phyloP scores from a whole-genome alignment of 2,888 invertebrate species.

The Cylloceria caligata region DNA sequence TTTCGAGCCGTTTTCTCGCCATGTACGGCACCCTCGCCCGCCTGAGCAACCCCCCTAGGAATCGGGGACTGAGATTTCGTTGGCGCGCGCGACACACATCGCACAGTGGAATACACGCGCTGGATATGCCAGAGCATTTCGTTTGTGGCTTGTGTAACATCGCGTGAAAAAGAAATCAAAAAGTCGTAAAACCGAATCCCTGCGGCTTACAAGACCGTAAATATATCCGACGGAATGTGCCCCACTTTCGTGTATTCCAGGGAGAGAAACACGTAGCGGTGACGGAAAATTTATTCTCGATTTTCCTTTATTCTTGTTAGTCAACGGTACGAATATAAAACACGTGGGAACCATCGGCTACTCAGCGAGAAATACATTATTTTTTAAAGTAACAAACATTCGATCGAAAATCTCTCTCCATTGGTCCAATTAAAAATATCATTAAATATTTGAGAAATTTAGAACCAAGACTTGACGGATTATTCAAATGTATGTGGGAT shows the following conservation, averaged over 20 bases:
- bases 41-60: conserved; percentile 30
- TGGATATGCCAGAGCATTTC: conserved; percentile 6
- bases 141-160: conserved; percentile 30
- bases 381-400: neutral
- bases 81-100: neutral
- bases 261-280: neutral
- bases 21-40: conserved; percentile 15
- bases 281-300: conserved; percentile 7
- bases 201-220: conserved; percentile 60
- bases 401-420: neutral
- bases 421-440: conserved; percentile 9
- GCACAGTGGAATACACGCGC: neutral
- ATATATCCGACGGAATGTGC: conserved; percentile 49
- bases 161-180: conserved; percentile 62
- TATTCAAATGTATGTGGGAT: neutral
- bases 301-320: neutral
- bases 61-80: conserved; percentile 33
- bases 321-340: neutral
- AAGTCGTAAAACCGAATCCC: conserved; percentile 65
- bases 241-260: conserved; percentile 34
- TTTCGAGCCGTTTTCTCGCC: neutral
- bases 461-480: neutral
- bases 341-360: neutral
- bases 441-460: neutral
- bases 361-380: neutral